A percentile compares a stretch with the other conserved stretches of the same genome.
Conservation (phyloP, 2,797 vertebrate species). For the Okamejei kenojei region DNA sequence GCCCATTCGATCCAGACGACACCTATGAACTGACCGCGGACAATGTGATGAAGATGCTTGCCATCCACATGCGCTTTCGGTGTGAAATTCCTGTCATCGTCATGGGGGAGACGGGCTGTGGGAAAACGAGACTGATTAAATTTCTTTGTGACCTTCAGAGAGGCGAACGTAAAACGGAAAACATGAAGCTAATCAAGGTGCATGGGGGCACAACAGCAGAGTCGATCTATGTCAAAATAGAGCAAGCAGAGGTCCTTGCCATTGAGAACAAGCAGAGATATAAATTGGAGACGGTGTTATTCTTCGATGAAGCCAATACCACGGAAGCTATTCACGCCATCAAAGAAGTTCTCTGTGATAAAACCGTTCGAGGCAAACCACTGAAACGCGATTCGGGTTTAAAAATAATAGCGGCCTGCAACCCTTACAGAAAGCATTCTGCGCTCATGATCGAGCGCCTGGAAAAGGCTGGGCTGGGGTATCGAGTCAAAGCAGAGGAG, state of each 20-base stretch:
- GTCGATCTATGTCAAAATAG: constrained; percentile 61
- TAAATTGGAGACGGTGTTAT: constrained; percentile 63
- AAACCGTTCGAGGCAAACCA: constrained; percentile 52
- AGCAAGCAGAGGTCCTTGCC: constrained; percentile 59
- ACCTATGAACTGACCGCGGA: constrained; percentile 69
- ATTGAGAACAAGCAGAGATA: constrained; percentile 47
- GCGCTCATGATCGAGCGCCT: constrained; percentile 60
- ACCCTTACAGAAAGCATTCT: constrained; percentile 68
- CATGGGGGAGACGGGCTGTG: constrained; percentile 72
- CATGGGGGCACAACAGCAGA: constrained; percentile 67
- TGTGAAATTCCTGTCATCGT: constrained; percentile 70
- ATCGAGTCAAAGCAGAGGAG: constrained; percentile 63
- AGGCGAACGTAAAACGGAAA: constrained; percentile 52
- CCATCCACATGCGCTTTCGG: constrained; percentile 68
- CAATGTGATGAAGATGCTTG: constrained; percentile 73
- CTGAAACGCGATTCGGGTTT: constrained; percentile 53
- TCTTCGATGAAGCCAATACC: constrained; percentile 73
- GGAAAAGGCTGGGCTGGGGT: constrained; percentile 66
- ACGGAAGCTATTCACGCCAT: constrained; percentile 68
- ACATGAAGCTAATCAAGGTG: constrained; percentile 67
- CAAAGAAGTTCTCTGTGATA: constrained; percentile 68
- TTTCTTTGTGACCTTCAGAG: constrained; percentile 65
- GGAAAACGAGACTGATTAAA: constrained; percentile 65
- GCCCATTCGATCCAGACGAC: constrained; percentile 58
- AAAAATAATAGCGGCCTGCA: constrained; percentile 70